These are phyloP conservation scores for Orthonyx spaldingii DNA, from an alignment of 2,113 vertebrate genomes.

Conservation along the genomic window DNA sequence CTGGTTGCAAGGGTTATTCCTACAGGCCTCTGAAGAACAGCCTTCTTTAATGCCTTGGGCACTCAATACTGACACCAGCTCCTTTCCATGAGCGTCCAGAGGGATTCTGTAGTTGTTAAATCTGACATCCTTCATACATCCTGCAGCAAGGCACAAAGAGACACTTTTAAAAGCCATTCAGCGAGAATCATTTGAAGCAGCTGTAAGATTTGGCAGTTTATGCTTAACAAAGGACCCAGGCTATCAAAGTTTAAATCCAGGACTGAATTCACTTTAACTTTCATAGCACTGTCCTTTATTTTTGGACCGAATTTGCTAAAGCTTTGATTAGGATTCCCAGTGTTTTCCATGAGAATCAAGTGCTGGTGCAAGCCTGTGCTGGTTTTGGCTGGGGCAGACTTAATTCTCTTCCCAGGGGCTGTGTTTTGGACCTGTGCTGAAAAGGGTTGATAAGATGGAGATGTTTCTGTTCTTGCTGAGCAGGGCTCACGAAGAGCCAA, in stretches of 20 bases:
- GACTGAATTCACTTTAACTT: not conserved
- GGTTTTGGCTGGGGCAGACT: not conserved
- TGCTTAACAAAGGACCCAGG: not conserved
- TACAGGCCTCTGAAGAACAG: conserved; percentile 85
- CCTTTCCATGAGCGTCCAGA: conserved; percentile 73
- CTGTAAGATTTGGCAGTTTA: not conserved
- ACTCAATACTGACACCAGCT: conserved; percentile 77
- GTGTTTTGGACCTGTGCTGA: not conserved
- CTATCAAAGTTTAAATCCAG: not conserved
- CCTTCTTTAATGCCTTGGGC: conserved; percentile 77
- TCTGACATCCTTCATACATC: conserved; percentile 84
- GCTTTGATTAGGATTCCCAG: not conserved
- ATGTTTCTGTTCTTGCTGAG: not conserved
- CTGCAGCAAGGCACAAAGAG: conserved; percentile 63
- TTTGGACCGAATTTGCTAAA: not conserved
- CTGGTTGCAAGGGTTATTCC: conserved; percentile 79
- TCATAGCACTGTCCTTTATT: not conserved
- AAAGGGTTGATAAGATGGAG: not conserved
- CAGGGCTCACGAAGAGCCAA: not conserved
- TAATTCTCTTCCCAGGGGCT: not conserved
- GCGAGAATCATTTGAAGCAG: not conserved
- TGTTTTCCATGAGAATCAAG: not conserved
- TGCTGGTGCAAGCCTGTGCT: not conserved
- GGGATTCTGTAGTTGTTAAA: conserved; percentile 82
- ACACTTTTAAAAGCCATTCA: not conserved